phyloP scores from a whole-genome alignment of 2,888 invertebrate genomes.

The Pammene aurita region DNA sequence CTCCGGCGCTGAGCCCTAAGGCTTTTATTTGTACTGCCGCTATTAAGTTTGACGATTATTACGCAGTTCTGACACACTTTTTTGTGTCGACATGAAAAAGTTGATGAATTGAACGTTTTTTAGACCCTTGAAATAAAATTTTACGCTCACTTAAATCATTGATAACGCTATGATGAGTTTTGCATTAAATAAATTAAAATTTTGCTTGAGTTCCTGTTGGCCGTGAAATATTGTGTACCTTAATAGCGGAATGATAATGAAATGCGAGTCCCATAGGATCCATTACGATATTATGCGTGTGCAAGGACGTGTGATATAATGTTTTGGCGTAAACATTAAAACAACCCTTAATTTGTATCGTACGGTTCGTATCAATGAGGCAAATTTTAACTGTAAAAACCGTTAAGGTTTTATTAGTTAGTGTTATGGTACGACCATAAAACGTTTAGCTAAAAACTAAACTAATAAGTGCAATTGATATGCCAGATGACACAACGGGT shows the following conservation, averaged over 20 bases:
- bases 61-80: constrained; percentile 47
- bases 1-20: constrained; percentile 46
- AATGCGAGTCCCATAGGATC: constrained; percentile 15
- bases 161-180: constrained; percentile 1
- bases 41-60: constrained; percentile 64
- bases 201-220: constrained; percentile 3
- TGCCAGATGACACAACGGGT: too few relatives aligned
- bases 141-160: constrained; percentile 13
- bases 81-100: constrained; percentile 41
- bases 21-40: constrained; percentile 60
- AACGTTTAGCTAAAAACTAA: too few relatives aligned
- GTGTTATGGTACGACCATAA: too few relatives aligned
- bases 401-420: too few relatives aligned
- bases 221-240: neutral
- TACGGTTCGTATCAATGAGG: too few relatives aligned
- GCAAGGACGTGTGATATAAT: constrained; percentile 15
- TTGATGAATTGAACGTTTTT: constrained; percentile 35
- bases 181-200: constrained; percentile 7
- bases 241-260: constrained; percentile 30
- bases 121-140: constrained; percentile 18
- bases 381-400: neutral
- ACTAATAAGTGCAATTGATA: too few relatives aligned
- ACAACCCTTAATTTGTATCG: neutral
- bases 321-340: neutral
- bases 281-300: constrained; percentile 21